Evolutionary conservation across 2,888 invertebrate species (phyloP), one percentile per base, ranked within the genome.

Genomic region (Lasiommata megera): DNA sequence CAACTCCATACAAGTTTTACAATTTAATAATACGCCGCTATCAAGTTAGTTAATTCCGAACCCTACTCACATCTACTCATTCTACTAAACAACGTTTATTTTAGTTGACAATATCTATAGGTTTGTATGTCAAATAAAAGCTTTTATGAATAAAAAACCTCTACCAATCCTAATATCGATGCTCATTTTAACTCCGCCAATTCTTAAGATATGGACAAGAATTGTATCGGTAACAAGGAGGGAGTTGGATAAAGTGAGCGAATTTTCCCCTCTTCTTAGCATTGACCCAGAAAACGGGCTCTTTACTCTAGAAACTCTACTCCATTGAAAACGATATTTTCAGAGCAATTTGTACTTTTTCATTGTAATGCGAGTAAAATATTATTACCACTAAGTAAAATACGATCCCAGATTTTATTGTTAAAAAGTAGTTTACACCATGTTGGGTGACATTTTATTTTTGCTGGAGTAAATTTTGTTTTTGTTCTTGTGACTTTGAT

Each of bases 201-300:
- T 28, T 2, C 14, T 28, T 34, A 59, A 55, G 51, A 40, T 56
- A 37, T 36, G 46, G 28, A 28, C 17, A 52, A 52, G 17, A 51
- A 31, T 54, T 18, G 29, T 44, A 51, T 40, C 41, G 47, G 40
- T 55, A 31, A 58, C 16, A 23, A 41, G 52, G 53, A 37, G 53
- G 43, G 58, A 55, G 58, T 46, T 11, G 55, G 56, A 61, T 50
- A 56, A 57, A 51, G 56, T 17, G 43, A 52, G 58, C 34, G 54
- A 48, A 43, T 18, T 36, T 52, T 57, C 54, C 59, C 55, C 58
- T n/a, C 57, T 36, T 38, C 54, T 64, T 59, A 57, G 18, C 55
- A 56, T 60, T 63, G 64, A 64, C 64, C 64, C 58, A 60, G 46
- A 61, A 59, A 23, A 16, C 11, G 8, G 12, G 29, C 56, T 53